Percentiles rank a stretch among this genome's conserved stretches.
Evolutionary conservation across 2,888 invertebrate species (phyloP).

Genomic region (Melieria omissa): DNA sequence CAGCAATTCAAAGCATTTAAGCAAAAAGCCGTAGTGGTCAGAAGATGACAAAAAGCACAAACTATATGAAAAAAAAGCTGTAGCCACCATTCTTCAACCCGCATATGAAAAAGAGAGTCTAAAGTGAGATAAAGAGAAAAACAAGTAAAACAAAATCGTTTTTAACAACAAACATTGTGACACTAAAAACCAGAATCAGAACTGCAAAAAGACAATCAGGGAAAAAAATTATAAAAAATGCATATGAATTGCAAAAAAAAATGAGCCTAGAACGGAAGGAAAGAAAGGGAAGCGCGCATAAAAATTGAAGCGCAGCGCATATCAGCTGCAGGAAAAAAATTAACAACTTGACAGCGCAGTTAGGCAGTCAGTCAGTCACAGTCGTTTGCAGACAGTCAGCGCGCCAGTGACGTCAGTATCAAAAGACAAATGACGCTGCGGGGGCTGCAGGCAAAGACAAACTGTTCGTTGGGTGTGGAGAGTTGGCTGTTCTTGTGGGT

Average conservation of each 20-base stretch:
- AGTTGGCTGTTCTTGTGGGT: no score
- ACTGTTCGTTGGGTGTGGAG: no score
- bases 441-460: no score
- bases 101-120: no score
- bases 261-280: neutral
- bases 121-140: no score
- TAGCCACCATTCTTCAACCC: no score
- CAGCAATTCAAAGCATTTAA: no score
- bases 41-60: no score
- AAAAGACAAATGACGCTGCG: constrained; percentile 16
- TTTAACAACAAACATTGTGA: neutral
- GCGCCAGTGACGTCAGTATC: constrained; percentile 26
- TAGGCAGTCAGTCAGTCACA: constrained; percentile 25
- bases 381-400: constrained; percentile 35
- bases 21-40: no score
- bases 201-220: neutral
- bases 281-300: neutral
- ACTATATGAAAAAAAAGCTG: no score
- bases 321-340: constrained; percentile 35
- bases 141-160: no score
- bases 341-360: constrained; percentile 38
- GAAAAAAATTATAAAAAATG: no score
- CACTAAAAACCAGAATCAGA: neutral
- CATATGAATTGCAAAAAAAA: neutral
- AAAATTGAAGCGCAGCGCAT: constrained; percentile 2